These are phyloP conservation scores for Chrysotoxum bicinctum DNA, from an alignment of 2,888 invertebrate genomes.

Conservation along the genomic window DNA sequence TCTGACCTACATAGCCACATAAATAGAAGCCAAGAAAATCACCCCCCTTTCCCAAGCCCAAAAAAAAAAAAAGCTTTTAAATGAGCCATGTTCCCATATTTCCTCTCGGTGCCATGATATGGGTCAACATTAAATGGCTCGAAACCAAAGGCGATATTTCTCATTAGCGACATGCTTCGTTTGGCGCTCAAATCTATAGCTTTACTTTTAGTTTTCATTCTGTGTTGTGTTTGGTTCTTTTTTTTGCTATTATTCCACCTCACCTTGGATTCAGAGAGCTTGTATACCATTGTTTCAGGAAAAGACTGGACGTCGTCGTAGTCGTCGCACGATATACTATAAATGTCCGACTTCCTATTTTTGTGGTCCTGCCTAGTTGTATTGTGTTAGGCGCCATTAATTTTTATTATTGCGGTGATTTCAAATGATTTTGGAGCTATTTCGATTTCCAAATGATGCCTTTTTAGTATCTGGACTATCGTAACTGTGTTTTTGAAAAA, in stretches of 20 bases:
- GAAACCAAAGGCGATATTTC: conserved; percentile 70
- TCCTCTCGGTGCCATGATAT: conserved; percentile 56
- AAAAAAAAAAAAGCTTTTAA: conserved; percentile 39
- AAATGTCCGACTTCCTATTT: conserved; percentile 42
- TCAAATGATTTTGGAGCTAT: conserved; percentile 55
- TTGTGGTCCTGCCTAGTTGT: conserved; percentile 16
- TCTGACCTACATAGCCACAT: conserved; percentile 28
- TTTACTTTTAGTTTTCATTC: conserved; percentile 54
- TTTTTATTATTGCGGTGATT: conserved; percentile 64
- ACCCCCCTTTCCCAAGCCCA: neutral
- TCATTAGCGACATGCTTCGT: conserved; percentile 69
- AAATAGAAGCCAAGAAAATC: conserved; percentile 4
- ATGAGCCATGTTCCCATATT: conserved; percentile 64
- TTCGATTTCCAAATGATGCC: conserved; percentile 29
- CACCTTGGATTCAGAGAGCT: conserved; percentile 33
- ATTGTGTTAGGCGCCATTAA: conserved; percentile 66
- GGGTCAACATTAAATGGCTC: conserved; percentile 71
- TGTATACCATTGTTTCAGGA: neutral
- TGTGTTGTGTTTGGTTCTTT: conserved; percentile 6
- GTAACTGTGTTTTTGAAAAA: neutral
- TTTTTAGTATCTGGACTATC: conserved; percentile 8
- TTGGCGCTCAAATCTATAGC: conserved; percentile 48
- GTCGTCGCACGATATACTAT: conserved; percentile 24
- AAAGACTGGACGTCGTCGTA: conserved; percentile 24
- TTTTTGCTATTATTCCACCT: conserved; percentile 28